Conservation (phyloP, 2,888 invertebrate species). For the Laspeyria flexula region DNA sequence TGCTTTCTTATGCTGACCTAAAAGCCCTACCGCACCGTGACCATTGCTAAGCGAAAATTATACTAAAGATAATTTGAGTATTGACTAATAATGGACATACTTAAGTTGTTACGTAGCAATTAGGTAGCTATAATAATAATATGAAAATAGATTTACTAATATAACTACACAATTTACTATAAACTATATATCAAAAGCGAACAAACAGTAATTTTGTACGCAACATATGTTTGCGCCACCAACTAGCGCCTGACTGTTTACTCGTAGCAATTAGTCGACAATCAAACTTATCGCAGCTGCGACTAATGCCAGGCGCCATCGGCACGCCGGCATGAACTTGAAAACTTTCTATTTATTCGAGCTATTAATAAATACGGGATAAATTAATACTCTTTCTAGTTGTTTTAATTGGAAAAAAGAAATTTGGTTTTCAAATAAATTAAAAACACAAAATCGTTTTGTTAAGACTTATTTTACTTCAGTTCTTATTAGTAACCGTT, state of each 20-base stretch:
- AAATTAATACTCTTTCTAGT: slow-evolving; percentile 23
- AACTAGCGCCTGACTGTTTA: slow-evolving; percentile 55
- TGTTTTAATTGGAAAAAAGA: slow-evolving; percentile 3
- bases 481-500: no score
- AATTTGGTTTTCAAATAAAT: no score
- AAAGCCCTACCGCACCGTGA: no score
- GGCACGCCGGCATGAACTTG: slow-evolving; percentile 41
- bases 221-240: slow-evolving; percentile 41
- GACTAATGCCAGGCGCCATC: slow-evolving; percentile 42
- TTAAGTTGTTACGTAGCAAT: no score
- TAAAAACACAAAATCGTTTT: no score
- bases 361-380: slow-evolving; percentile 31
- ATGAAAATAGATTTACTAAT: no score
- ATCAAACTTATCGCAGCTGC: slow-evolving; percentile 50
- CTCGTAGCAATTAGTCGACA: slow-evolving; percentile 54
- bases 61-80: no score
- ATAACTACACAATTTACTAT: slow-evolving; percentile 26
- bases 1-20: no score
- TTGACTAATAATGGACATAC: no score
- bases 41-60: no score
- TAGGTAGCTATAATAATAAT: no score
- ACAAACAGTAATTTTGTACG: slow-evolving; percentile 42
- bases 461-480: no score
- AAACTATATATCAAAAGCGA: slow-evolving; percentile 38
- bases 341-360: slow-evolving; percentile 40